Evolutionary conservation across 2,113 vertebrate species (phyloP), one percentile per base, ranked within the genome.

Genomic region (Manacus vitellinus): DNA sequence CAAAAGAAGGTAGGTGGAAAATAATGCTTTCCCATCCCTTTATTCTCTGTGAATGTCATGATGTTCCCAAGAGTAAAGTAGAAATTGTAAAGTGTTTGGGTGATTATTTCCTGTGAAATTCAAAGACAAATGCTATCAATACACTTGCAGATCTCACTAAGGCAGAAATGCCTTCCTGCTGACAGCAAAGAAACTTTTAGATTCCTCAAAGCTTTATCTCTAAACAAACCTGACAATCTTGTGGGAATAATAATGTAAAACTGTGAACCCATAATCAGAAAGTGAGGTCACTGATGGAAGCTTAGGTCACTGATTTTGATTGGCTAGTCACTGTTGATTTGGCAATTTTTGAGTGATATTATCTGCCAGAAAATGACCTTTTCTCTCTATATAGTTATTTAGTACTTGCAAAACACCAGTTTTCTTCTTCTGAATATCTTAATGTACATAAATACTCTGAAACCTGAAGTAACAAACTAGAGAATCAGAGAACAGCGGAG

Each of bases 1-100:
- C 98, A 92, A 98, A 97, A 98, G 97, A 98, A 98, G 98, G 99
- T 99, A 95, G 59, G 98, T 97, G 80, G 88, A 95, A 95, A 95
- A 95, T 89, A 95, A 93, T 30, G 37, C 66, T 94, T 94, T 94
- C 52, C 12, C 55, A 18, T 78, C 84, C 55, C 49, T 96, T 94
- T 92, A 79, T 97, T 97, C 73, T 54, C 92, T 95, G 92, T 92
- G 62, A 47, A 85, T 73, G 72, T 68, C 27, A 41, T 81, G 75
- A 37, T 91, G 96, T 94, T 95, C 97, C 95, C 96, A 71, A 54
- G 96, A 96, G 93, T 72, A 61, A 93, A 94, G 84, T 81, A 94
- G 97, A 96, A 96, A 92, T 89, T 51, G 51, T 92, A 61, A 90
- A 86, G 76, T 80, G 85, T 97, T 96, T 91, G 91, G 94, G 65